Evolutionary conservation across 2,113 vertebrate species (phyloP), one percentile per base, ranked within the genome.

Genomic region (Ceyx cyanopectus): DNA sequence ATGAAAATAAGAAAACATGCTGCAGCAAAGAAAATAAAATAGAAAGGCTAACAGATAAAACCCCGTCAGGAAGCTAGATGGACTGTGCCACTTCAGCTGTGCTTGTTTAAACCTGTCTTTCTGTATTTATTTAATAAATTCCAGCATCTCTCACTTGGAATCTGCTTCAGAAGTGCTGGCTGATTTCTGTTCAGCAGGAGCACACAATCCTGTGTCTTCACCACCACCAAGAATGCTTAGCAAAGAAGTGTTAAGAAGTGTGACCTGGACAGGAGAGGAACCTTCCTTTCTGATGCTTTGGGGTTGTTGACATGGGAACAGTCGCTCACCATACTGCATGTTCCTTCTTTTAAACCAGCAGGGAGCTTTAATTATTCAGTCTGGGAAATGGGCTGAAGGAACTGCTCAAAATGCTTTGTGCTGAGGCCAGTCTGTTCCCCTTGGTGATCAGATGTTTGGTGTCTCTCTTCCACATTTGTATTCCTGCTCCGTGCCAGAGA

Each of bases 291-390:
- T 67, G 57, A 51, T 80, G 92, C 92, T 15, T 15, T 11, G 7
- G 87, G 65, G 50, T 1, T 69, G 95, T 96, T 93, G 92, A 81
- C 92, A 91, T 89, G 89, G 94, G 81, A 96, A 93, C 85, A 0
- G 58, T 10, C 77, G 54, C 81, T 58, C 79, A 67, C 61, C 63
- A 43, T 65, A 17, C 9, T 0, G 46, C 68, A 46, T 19, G 19
- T 88, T 92, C 81, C 76, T 40, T 37, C 60, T 81, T 34, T n/a
- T 58, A 17, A 85, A 58, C 10, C 40, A 12, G 32, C 53, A 24
- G 16, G 65, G 51, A 85, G 51, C 56, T 72, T 12, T 23, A 50
- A 79, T 89, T 22, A 15, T 72, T 43, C 75, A 60, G 75, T 30
- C 43, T 53, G 77, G 46, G 43, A 85, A 84, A 0, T 22, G 46